phyloP scores from a whole-genome alignment of 2,113 vertebrate species.

The Choloepus hoffmanni region DNA sequence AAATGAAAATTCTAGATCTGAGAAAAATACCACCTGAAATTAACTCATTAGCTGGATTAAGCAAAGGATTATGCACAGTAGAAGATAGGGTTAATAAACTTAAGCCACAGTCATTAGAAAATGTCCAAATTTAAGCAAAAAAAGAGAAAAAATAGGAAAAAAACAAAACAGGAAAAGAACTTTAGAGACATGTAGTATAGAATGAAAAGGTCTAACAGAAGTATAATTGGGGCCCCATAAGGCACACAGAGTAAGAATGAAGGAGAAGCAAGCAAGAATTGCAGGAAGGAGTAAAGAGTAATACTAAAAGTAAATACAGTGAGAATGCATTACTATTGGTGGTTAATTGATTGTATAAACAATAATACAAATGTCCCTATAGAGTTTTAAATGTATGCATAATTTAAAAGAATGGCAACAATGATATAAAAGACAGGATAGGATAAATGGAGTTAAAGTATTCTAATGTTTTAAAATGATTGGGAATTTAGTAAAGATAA shows the following conservation, averaged over 20 bases:
- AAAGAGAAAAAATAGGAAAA: slow-evolving; percentile 14
- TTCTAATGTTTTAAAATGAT: background rate
- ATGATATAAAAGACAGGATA: background rate
- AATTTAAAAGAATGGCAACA: slow-evolving; percentile 4
- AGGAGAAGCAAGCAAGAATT: background rate
- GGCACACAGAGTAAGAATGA: background rate
- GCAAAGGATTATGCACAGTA: background rate
- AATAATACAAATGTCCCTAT: background rate
- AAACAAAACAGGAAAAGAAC: background rate
- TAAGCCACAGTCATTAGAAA: background rate
- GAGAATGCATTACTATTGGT: background rate
- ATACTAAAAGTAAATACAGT: background rate
- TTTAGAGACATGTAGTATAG: background rate
- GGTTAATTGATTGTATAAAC: background rate
- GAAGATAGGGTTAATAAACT: background rate
- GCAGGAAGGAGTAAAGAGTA: background rate
- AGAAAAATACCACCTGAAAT: slow-evolving; percentile 18
- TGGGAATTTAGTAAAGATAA: slow-evolving; percentile 19
- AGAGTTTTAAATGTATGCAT: background rate
- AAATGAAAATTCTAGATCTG: slow-evolving; percentile 28
- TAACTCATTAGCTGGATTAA: slow-evolving; percentile 13
- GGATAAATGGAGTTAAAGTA: background rate
- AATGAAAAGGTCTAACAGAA: background rate
- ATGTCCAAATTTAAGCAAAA: slow-evolving; percentile 14
- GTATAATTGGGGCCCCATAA: background rate